A percentile compares a stretch with the other conserved stretches of the same genome.
phyloP scores from a whole-genome alignment of 2,797 vertebrate species.

The Synanceia verrucosa region DNA sequence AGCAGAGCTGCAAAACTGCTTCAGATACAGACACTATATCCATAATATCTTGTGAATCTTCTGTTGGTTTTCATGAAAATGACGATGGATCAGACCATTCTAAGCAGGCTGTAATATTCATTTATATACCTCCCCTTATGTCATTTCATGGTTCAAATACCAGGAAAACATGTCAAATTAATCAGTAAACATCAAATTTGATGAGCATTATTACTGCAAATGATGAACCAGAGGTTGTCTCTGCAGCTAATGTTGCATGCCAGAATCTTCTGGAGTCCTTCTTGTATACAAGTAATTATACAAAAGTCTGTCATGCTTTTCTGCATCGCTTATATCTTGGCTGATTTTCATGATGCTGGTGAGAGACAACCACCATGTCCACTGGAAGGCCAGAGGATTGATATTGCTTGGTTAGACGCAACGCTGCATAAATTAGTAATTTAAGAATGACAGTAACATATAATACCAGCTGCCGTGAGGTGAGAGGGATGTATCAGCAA shows the following conservation, averaged over 20 bases:
- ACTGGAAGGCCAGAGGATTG: constrained; percentile 24
- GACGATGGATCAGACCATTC: neutral
- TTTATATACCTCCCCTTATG: constrained; percentile 23
- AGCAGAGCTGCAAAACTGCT: constrained; percentile 19
- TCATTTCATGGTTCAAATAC: constrained; percentile 21
- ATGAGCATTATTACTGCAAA: constrained; percentile 51
- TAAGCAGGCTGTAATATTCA: neutral
- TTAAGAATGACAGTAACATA: constrained; percentile 17
- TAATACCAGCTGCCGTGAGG: constrained; percentile 23
- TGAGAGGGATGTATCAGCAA: constrained; percentile 25
- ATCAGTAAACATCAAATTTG: constrained; percentile 39
- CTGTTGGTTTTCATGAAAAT: constrained; percentile 6
- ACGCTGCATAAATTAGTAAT: constrained; percentile 42
- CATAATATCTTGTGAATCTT: neutral
- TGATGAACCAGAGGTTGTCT: constrained; percentile 61
- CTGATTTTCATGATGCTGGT: constrained; percentile 36
- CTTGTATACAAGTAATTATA: constrained; percentile 64
- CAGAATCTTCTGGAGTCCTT: constrained; percentile 55
- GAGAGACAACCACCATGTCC: constrained; percentile 28
- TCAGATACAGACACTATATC: neutral
- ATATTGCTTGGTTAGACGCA: constrained; percentile 9
- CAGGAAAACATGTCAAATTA: constrained; percentile 57
- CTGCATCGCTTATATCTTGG: constrained; percentile 45
- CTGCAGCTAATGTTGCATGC: constrained; percentile 52
- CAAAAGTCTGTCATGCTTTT: constrained; percentile 60